Conservation (phyloP, 2,888 invertebrate genomes). For the Arenicola marina region DNA sequence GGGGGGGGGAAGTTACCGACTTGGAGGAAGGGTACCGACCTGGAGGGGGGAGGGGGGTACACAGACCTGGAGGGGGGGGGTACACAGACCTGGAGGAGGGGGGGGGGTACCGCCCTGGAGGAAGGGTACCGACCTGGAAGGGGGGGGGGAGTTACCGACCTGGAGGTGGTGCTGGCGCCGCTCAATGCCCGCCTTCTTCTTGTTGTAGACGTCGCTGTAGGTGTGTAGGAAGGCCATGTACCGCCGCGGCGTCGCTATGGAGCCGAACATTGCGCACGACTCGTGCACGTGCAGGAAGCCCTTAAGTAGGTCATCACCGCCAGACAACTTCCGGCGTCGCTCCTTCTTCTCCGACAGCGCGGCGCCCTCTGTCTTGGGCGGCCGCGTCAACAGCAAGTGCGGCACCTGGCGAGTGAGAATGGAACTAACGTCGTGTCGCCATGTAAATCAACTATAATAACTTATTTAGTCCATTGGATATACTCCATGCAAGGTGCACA, state of each 20-base stretch:
- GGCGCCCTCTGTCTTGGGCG: conserved; percentile 55
- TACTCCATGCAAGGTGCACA: too few relatives aligned
- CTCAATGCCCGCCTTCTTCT: conserved; percentile 69
- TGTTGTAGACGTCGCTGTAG: conserved; percentile 67
- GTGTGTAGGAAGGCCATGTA: conserved; percentile 66
- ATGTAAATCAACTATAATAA: too few relatives aligned
- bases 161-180: conserved; percentile 71
- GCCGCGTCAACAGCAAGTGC: conserved; percentile 53
- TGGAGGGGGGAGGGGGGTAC: too few relatives aligned
- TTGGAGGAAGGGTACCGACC: too few relatives aligned
- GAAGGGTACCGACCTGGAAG: too few relatives aligned
- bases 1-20: too few relatives aligned
- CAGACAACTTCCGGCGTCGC: conserved; percentile 51
- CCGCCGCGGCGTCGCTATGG: conserved; percentile 62
- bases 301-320: conserved; percentile 58
- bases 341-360: conserved; percentile 45
- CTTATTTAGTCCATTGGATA: too few relatives aligned
- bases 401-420: conserved; percentile 63
- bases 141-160: too few relatives aligned
- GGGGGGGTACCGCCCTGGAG: too few relatives aligned
- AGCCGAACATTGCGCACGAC: conserved; percentile 41
- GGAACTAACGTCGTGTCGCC: too few relatives aligned
- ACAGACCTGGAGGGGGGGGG: too few relatives aligned
- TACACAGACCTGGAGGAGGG: too few relatives aligned
- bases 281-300: conserved; percentile 64